A percentile compares a stretch with the other conserved stretches of the same genome.
Conservation (phyloP, 2,113 vertebrate genomes). For the Rhinolophus sinicus region DNA sequence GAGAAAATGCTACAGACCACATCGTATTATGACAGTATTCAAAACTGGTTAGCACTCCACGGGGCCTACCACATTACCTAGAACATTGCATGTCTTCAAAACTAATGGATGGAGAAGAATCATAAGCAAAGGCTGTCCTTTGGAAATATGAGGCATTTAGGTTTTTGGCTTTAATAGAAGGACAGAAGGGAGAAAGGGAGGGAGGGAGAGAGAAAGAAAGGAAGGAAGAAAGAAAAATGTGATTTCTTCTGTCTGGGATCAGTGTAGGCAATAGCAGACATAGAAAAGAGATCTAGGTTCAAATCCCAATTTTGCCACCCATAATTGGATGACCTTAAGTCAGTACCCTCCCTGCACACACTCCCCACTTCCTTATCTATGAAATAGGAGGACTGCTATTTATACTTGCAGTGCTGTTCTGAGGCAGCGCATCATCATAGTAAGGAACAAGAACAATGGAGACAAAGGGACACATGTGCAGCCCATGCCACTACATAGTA, state of each 20-base stretch:
- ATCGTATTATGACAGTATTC: background rate
- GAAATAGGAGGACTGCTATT: background rate
- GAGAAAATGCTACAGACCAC: background rate
- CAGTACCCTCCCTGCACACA: background rate
- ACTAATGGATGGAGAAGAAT: background rate
- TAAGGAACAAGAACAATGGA: background rate
- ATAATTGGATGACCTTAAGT: background rate
- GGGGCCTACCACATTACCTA: background rate
- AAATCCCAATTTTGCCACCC: background rate
- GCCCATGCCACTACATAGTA: accelerated
- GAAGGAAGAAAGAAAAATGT: background rate
- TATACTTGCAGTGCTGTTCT: background rate
- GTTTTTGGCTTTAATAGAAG: background rate
- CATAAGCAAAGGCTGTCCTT: background rate
- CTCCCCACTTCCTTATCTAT: background rate
- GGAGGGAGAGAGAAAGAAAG: background rate
- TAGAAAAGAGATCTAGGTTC: background rate
- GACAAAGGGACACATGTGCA: background rate
- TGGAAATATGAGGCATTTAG: background rate
- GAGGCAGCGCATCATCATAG: background rate
- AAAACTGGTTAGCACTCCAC: background rate
- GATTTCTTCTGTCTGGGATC: background rate
- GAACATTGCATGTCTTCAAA: background rate
- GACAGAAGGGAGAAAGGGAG: background rate
- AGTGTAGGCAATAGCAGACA: background rate